Conservation (phyloP, 2,888 invertebrate species). For the Monochamus alternatus region DNA sequence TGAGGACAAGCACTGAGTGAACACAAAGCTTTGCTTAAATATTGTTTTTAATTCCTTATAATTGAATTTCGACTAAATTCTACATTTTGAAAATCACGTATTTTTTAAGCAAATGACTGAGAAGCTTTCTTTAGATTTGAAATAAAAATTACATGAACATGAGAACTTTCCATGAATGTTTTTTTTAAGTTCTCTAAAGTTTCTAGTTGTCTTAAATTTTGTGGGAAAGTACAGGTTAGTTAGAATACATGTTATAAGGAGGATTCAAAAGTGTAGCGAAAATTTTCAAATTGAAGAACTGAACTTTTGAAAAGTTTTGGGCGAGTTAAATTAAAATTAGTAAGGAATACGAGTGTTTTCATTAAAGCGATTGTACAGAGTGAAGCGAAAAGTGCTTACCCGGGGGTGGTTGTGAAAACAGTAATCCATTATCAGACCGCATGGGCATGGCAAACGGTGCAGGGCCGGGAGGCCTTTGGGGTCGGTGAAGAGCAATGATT, state of each 20-base stretch:
- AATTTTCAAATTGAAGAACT: not conserved
- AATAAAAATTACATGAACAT: not conserved
- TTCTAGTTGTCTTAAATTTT: not conserved
- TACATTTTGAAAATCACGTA: too few relatives aligned
- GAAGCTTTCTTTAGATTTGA: not conserved
- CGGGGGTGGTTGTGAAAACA: slow-evolving; percentile 67
- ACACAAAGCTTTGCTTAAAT: slow-evolving; percentile 10
- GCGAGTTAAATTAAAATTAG: not conserved
- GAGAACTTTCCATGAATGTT: slow-evolving; percentile 59
- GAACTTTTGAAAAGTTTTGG: too few relatives aligned
- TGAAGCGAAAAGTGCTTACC: slow-evolving; percentile 60
- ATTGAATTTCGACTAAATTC: too few relatives aligned
- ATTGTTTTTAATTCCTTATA: not conserved
- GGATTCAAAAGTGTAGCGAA: not conserved
- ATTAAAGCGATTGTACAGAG: not conserved
- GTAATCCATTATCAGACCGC: slow-evolving; percentile 70
- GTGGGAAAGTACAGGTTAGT: not conserved
- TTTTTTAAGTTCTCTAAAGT: slow-evolving; percentile 57
- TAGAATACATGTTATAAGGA: not conserved
- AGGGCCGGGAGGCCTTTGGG: slow-evolving; percentile 57
- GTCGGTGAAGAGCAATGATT: slow-evolving; percentile 65
- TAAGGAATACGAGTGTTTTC: too few relatives aligned
- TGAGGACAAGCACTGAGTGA: slow-evolving; percentile 49
- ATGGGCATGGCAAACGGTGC: slow-evolving; percentile 64
- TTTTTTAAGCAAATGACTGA: not conserved